Evolutionary conservation across 2,113 vertebrate species (phyloP), one percentile per base, ranked within the genome.

Genomic region (Larimichthys polyactis): DNA sequence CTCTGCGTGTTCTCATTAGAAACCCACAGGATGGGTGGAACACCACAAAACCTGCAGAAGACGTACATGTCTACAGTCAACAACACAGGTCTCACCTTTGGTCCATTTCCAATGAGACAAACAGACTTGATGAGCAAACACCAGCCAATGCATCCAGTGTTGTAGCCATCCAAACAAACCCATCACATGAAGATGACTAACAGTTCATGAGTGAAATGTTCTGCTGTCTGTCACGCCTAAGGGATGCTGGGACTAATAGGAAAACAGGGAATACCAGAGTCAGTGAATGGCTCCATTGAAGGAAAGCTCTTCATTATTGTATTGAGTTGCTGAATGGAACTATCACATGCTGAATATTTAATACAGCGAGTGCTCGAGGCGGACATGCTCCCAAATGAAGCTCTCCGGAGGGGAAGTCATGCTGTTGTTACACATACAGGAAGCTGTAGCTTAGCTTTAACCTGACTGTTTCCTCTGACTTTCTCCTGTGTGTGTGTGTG

Each of bases 271-370:
- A 79, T 71, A 74, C 40, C 55, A 57, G 17, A 70, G 48, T 80
- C 54, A 24, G 52, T 79, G 62, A 85, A 85, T 62, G 74, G 48
- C 22, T 75, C 36, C 58, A 58, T 71, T 81, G 20, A 78, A 52
- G 22, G 14, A 52, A 72, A 72, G 24, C 51, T 64, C 27, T 60
- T 81, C 57, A 70, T 84, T 72, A 71, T 80, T 71, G 44, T 55
- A 52, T 49, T 1, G 24, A 59, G 43, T 29, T 22, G 60, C 40
- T 43, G 32, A 68, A 69, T 71, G 55, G 17, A 71, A 24, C 71
- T 2, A 48, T 82, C 81, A 81, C 75, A 77, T 60, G 75, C 74
- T 65, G 62, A 69, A 79, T 71, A 68, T 75, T 58, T 82, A 83
- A 79, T 64, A 68, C 29, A 78, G 62, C 46, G 10, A 71, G 27